phyloP scores from a whole-genome alignment of 2,113 vertebrate species.

The Spea multiplicata region DNA sequence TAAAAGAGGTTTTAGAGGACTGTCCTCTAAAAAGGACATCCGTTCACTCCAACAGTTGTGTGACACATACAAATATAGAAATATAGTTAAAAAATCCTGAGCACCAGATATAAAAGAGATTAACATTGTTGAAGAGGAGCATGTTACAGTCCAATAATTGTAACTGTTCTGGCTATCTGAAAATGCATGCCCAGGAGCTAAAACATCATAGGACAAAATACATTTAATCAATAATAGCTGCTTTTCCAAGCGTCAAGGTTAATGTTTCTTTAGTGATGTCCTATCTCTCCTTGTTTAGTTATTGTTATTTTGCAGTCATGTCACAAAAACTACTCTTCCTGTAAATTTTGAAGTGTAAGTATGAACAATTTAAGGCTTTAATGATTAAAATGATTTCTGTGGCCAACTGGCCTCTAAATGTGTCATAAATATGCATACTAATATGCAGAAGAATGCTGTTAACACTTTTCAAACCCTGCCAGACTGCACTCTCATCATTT shows the following conservation, averaged over 20 bases:
- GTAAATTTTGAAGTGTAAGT: no score
- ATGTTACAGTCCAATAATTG: slow-evolving; percentile 24
- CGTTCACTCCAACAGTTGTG: no score
- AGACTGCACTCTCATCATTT: no score
- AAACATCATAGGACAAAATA: slow-evolving; percentile 41
- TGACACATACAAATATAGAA: no score
- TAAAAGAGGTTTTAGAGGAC: no score
- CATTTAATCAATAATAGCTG: slow-evolving; percentile 47
- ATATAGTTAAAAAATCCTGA: neutral
- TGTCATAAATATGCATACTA: no score
- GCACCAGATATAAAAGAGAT: neutral
- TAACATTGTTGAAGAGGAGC: slow-evolving; percentile 6
- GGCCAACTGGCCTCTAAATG: no score
- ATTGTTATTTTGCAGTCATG: neutral
- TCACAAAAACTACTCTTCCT: neutral
- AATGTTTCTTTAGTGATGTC: slow-evolving; percentile 39
- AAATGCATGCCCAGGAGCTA: slow-evolving; percentile 41
- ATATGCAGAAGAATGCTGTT: no score
- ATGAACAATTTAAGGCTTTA: no score
- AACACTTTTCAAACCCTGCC: no score
- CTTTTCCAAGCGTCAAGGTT: slow-evolving; percentile 46
- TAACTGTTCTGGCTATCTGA: slow-evolving; percentile 23
- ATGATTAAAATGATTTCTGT: no score
- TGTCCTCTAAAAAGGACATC: no score
- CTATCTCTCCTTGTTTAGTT: slow-evolving; percentile 27